A percentile compares a stretch with the other conserved stretches of the same genome.
Evolutionary conservation across 2,797 vertebrate genomes (phyloP).

Genomic region (Poecilia velifera): DNA sequence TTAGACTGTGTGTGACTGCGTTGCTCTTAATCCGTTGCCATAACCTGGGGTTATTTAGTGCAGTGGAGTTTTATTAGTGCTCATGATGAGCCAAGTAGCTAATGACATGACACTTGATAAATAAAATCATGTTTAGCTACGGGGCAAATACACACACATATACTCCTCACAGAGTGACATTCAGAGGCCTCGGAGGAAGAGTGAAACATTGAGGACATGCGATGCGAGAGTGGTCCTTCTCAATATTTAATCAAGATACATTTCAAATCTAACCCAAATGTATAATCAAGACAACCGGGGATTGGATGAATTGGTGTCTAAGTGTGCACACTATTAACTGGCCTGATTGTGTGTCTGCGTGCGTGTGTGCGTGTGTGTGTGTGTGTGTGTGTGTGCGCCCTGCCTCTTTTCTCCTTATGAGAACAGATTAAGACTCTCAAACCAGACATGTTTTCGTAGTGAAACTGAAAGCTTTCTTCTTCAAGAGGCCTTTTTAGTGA

Average conservation of each 20-base stretch:
- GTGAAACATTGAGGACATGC: constrained; percentile 77
- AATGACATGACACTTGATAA: constrained; percentile 51
- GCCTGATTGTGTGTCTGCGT: constrained; percentile 44
- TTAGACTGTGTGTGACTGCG: not conserved
- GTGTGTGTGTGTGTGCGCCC: constrained; percentile 5
- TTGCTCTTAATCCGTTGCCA: constrained; percentile 16
- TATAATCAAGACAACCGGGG: constrained; percentile 71
- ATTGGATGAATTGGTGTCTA: constrained; percentile 73
- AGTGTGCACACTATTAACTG: constrained; percentile 60
- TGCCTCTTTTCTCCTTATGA: constrained; percentile 21
- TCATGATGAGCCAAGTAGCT: constrained; percentile 33
- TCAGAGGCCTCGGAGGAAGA: constrained; percentile 71
- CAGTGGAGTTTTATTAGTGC: constrained; percentile 33
- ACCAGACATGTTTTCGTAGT: constrained; percentile 49
- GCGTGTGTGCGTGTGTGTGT: constrained; percentile 26
- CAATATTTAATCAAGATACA: constrained; percentile 81
- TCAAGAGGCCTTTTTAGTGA: constrained; percentile 31
- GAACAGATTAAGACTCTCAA: constrained; percentile 47
- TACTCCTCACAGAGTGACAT: constrained; percentile 40
- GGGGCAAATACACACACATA: constrained; percentile 22
- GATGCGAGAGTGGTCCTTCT: constrained; percentile 69
- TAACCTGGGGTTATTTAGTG: constrained; percentile 20
- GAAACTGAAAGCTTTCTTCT: constrained; percentile 34
- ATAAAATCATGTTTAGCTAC: constrained; percentile 46
- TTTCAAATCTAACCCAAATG: constrained; percentile 77